Evolutionary conservation across 2,113 vertebrate genomes (phyloP), one percentile per base, ranked within the genome.

Genomic region (Hypocryptadius cinnamomeus): DNA sequence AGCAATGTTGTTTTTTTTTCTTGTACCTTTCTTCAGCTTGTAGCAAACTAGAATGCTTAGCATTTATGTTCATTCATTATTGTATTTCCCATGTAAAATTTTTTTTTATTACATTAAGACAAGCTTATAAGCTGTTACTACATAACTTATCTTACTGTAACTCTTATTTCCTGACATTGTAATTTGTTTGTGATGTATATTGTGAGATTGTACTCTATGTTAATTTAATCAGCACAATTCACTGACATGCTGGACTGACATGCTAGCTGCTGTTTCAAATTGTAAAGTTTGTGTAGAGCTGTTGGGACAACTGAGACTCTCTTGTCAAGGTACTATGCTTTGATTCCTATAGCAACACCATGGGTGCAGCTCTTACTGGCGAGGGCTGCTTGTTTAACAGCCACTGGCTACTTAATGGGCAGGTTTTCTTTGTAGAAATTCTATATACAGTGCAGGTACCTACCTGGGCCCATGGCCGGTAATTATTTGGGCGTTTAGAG

Each of bases 191-290:
- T 99, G 98, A 99, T 99, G 99, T 99, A 98, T 98, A 99, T 99
- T 98, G 98, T 99, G 98, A 98, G 98, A 98, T 98, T 99, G 98
- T 99, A 98, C 98, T 99, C 98, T 98, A 98, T 99, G 98, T 99
- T 99, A 99, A 99, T 99, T 99, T 99, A 99, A 99, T 99, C 99
- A 99, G 99, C 99, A 99, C 99, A 99, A 99, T 99, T 99, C 99
- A 99, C 99, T 99, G 99, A 99, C 99, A 99, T 99, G 99, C 99
- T 99, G 99, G 99, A 99, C 99, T 99, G 98, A 99, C 98, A 98
- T 98, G 98, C 99, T 99, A 98, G 99, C 99, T 99, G 99, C 99
- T 98, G 98, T 98, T 98, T 98, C 97, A 90, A 98, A 97, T 97
- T 98, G 97, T 98, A 97, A 98, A 98, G 96, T 98, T 98, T 98